Percentiles rank a stretch among this genome's conserved stretches.
These are phyloP conservation scores for Neoniphon sammara DNA, from an alignment of 2,797 vertebrate genomes.

Conservation along the genomic window DNA sequence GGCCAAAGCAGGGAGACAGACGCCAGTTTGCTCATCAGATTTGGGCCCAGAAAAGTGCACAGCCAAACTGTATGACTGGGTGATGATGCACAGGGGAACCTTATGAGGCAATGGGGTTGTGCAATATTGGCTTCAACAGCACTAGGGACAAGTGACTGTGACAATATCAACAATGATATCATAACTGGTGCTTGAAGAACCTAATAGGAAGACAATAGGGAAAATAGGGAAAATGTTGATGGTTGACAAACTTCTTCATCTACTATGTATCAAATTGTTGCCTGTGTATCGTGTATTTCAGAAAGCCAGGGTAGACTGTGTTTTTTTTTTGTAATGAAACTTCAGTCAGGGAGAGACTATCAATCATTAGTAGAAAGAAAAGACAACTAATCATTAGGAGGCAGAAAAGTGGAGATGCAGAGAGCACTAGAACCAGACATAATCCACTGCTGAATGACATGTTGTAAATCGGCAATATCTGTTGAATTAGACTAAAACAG, in stretches of 20 bases:
- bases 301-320: neutral
- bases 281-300: neutral
- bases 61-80: slow-evolving; percentile 34
- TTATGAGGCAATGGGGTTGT: slow-evolving; percentile 14
- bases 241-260: neutral
- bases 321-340: neutral
- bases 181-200: neutral
- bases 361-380: neutral
- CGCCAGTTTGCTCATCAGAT: slow-evolving; percentile 70
- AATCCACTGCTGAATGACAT: slow-evolving; percentile 23
- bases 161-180: neutral
- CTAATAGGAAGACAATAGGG: neutral
- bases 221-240: neutral
- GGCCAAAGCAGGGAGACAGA: slow-evolving; percentile 61
- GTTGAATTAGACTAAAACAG: slow-evolving; percentile 42
- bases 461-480: slow-evolving; percentile 30
- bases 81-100: slow-evolving; percentile 33
- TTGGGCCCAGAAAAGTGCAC: slow-evolving; percentile 48
- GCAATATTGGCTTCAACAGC: slow-evolving; percentile 12
- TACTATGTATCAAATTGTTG: slow-evolving; percentile 10
- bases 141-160: neutral
- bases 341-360: too few relatives aligned
- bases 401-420: slow-evolving; percentile 2
- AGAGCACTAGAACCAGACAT: slow-evolving; percentile 13
- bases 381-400: neutral